A percentile compares a stretch with the other conserved stretches of the same genome.
phyloP scores from a whole-genome alignment of 2,797 vertebrate species.

The Acestrorhynchus altus region DNA sequence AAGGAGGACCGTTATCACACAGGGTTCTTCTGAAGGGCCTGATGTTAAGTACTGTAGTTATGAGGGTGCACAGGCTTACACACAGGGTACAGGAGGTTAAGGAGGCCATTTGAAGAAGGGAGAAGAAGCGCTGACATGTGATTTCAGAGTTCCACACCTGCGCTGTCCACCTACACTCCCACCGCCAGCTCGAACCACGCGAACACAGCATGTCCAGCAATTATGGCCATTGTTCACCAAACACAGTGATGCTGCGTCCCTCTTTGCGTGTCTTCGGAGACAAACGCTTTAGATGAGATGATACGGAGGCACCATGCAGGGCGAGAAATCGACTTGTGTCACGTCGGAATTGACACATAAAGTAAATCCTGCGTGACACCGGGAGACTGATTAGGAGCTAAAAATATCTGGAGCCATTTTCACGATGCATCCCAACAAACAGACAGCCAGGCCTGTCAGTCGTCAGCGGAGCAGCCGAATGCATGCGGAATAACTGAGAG shows the following conservation, averaged over 20 bases:
- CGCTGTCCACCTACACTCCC: background rate
- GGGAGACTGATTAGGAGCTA: slow-evolving; percentile 16
- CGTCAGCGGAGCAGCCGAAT: background rate
- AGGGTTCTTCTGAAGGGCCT: too few species aligned
- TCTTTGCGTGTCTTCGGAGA: slow-evolving; percentile 5
- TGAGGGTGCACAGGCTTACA: too few species aligned
- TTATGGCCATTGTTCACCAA: background rate
- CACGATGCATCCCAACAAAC: background rate
- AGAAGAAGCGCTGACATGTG: background rate
- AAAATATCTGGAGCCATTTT: slow-evolving; percentile 21
- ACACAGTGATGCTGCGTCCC: background rate
- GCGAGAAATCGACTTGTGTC: background rate
- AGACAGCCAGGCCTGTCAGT: slow-evolving; percentile 10
- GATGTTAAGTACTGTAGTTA: too few species aligned
- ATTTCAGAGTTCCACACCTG: slow-evolving; percentile 38
- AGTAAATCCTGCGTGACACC: background rate
- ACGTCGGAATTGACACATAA: slow-evolving; percentile 3
- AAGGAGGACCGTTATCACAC: too few species aligned
- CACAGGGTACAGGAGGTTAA: background rate
- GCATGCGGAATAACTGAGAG: background rate
- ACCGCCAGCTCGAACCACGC: background rate
- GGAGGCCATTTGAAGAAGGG: background rate
- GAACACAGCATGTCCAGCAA: background rate
- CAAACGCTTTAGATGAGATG: background rate
- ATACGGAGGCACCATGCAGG: background rate